Percentiles rank a stretch among this genome's conserved stretches.
Conservation (phyloP, 2,888 invertebrate genomes). For the Steinernema carpocapsae region DNA sequence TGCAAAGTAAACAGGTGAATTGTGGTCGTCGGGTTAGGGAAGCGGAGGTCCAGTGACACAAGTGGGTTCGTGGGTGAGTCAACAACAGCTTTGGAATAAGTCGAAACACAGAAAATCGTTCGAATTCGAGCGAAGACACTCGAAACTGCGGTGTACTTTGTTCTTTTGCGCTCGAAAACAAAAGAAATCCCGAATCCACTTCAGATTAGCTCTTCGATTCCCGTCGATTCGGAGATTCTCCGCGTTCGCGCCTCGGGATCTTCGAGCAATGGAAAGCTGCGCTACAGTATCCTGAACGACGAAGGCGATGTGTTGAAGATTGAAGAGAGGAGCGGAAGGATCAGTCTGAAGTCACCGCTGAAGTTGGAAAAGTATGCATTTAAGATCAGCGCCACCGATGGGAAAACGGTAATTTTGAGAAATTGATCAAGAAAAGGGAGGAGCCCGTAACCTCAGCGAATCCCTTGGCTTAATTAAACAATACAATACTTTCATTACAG, state of each 20-base stretch:
- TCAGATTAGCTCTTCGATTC: slow-evolving; percentile 15
- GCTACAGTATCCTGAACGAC: slow-evolving; percentile 42
- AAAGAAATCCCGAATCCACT: slow-evolving; percentile 10
- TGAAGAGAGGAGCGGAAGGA: slow-evolving; percentile 41
- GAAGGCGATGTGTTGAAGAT: slow-evolving; percentile 35
- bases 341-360: slow-evolving; percentile 40
- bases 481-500: slow-evolving; percentile 29
- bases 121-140: neutral
- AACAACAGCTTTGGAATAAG: too few species aligned
- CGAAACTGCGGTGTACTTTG: neutral
- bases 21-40: slow-evolving; percentile 26
- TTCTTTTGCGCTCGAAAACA: neutral
- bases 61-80: too few species aligned
- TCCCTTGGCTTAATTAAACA: neutral
- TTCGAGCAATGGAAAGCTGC: slow-evolving; percentile 11
- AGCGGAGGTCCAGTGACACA: neutral
- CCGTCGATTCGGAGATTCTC: slow-evolving; percentile 16
- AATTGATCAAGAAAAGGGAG: neutral
- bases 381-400: slow-evolving; percentile 40
- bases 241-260: neutral
- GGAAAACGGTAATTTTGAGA: slow-evolving; percentile 36
- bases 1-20: slow-evolving; percentile 14
- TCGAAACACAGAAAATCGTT: too few species aligned
- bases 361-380: slow-evolving; percentile 39
- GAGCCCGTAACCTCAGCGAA: neutral